phyloP scores from a whole-genome alignment of 2,113 vertebrate species.

The Orthonyx spaldingii region DNA sequence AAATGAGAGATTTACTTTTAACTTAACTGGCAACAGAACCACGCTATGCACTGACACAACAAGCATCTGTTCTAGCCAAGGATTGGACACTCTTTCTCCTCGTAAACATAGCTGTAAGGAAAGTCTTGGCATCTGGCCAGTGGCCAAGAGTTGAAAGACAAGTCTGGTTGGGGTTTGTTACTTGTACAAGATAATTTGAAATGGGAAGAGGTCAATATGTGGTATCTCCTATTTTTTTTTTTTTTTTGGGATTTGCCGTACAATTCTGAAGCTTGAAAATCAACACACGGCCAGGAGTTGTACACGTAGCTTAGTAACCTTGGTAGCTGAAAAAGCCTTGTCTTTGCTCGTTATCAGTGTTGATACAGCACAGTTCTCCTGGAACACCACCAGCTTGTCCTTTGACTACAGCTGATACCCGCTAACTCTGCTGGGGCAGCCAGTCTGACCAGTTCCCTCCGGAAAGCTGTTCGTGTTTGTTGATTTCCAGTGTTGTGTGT shows the following conservation, averaged over 20 bases:
- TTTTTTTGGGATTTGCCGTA: neutral
- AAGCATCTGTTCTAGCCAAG: neutral
- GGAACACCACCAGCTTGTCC: neutral
- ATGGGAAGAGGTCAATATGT: neutral
- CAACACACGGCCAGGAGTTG: neutral
- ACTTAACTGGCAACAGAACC: neutral
- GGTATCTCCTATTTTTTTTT: neutral
- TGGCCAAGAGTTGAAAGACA: neutral
- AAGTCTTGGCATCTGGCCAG: neutral
- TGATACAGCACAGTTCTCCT: neutral
- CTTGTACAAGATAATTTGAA: neutral
- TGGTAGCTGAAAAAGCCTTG: neutral
- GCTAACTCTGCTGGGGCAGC: neutral
- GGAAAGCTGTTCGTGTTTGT: neutral
- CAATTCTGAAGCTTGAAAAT: neutral
- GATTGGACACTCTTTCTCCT: neutral
- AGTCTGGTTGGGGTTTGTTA: neutral
- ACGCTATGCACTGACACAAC: neutral
- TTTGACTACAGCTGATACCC: neutral
- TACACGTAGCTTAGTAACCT: neutral
- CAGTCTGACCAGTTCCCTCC: neutral
- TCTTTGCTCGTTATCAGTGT: neutral
- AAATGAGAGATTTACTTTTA: neutral
- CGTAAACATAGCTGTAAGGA: neutral
- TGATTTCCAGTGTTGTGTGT: neutral